Percentiles rank a stretch among this genome's conserved stretches.
Conservation (phyloP, 2,113 vertebrate species). For the Centropristis striata region DNA sequence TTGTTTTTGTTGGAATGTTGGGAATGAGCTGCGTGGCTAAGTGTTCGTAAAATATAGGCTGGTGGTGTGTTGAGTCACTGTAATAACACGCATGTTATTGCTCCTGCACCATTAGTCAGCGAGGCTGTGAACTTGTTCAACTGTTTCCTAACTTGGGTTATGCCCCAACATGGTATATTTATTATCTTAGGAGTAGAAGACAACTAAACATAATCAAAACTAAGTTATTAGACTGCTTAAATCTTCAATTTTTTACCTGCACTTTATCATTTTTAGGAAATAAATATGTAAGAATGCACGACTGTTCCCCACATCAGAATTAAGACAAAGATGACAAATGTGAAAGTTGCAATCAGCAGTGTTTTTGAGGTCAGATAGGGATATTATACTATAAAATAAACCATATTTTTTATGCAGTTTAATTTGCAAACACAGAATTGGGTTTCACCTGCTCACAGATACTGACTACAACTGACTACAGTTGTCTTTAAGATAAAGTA, state of each 20-base stretch:
- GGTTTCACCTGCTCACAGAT: not conserved
- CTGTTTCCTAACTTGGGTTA: constrained; percentile 14
- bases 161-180: not conserved
- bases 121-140: constrained; percentile 26
- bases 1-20: constrained; percentile 41
- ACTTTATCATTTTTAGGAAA: not conserved
- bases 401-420: not conserved
- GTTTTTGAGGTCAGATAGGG: not conserved
- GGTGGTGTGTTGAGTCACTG: not conserved
- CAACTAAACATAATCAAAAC: not conserved
- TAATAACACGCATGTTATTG: constrained; percentile 7
- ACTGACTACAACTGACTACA: not conserved
- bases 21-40: constrained; percentile 2
- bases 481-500: not conserved
- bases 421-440: not conserved
- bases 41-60: constrained; percentile 24
- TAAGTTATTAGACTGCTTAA: not conserved
- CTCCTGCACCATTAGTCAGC: not conserved
- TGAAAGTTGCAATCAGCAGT: not conserved
- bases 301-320: not conserved
- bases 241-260: not conserved
- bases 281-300: not conserved
- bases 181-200: not conserved
- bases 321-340: not conserved
- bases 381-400: not conserved